phyloP scores from a whole-genome alignment of 2,797 vertebrate genomes.

The Anguilla megastoma region DNA sequence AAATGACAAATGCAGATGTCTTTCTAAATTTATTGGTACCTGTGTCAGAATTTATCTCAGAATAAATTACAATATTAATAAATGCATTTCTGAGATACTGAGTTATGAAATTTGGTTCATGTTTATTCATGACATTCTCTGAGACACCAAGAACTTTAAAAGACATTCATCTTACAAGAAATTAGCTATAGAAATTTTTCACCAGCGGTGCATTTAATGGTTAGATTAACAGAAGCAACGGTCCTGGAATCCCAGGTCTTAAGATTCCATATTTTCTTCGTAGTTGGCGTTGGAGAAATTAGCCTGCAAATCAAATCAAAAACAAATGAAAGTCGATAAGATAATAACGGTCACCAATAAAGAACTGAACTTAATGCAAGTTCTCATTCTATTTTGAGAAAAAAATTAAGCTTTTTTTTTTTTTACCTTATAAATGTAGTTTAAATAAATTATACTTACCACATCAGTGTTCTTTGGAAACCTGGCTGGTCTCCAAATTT shows the following conservation, averaged over 20 bases:
- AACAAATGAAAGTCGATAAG: constrained; percentile 15
- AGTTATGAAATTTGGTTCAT: not conserved
- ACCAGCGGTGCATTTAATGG: not conserved
- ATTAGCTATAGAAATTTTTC: not conserved
- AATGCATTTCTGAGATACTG: not conserved
- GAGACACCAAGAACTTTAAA: not conserved
- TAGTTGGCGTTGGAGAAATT: constrained; percentile 74
- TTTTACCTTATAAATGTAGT: not conserved
- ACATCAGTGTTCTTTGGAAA: constrained; percentile 45
- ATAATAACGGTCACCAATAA: not conserved
- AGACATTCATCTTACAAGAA: not conserved
- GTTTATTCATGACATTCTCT: not conserved
- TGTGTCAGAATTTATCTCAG: not conserved
- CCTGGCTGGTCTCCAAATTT: constrained; percentile 53
- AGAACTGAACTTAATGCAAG: not conserved
- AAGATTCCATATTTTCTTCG: constrained; percentile 59
- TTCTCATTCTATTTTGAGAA: not conserved
- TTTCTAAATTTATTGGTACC: not conserved
- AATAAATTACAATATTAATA: not conserved
- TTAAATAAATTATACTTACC: constrained; percentile 52
- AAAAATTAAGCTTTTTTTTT: not conserved
- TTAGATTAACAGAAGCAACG: constrained; percentile 9
- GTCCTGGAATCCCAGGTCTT: constrained; percentile 29
- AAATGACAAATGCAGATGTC: no score
- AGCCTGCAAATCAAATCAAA: constrained; percentile 63